These are phyloP conservation scores for Hippocampus zosterae DNA, from an alignment of 2,113 vertebrate species.

Conservation along the genomic window DNA sequence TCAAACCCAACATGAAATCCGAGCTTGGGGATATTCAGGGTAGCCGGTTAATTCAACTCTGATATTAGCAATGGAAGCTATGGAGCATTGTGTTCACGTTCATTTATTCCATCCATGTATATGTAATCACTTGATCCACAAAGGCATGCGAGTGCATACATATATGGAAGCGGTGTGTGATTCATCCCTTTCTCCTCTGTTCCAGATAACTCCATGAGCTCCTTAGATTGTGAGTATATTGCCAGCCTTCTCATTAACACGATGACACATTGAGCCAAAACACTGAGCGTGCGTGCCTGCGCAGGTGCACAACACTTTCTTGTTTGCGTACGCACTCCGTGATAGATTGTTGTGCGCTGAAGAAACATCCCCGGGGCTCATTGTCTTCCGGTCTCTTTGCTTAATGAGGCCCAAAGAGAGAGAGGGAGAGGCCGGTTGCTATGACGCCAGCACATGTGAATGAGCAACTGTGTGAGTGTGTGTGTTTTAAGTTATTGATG, in stretches of 20 bases:
- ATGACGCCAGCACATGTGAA: conserved; percentile 28
- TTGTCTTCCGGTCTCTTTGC: conserved; percentile 36
- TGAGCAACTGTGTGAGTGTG: conserved; percentile 27
- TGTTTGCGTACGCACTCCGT: conserved; percentile 33
- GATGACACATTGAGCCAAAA: conserved; percentile 20
- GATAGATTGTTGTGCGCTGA: conserved; percentile 44
- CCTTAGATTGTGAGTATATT: conserved; percentile 85
- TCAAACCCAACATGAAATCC: neutral
- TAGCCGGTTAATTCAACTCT: neutral
- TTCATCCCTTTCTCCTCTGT: conserved; percentile 37
- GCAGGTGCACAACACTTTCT: conserved; percentile 49
- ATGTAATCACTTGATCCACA: conserved; percentile 2
- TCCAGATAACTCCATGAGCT: conserved; percentile 85
- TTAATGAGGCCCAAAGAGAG: conserved; percentile 65
- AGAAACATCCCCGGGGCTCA: conserved; percentile 19
- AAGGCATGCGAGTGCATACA: neutral
- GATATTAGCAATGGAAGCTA: neutral
- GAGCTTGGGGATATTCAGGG: neutral
- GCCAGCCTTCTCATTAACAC: conserved; percentile 23
- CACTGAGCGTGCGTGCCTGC: conserved; percentile 19
- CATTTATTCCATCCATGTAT: neutral
- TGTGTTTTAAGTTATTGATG: conserved; percentile 42
- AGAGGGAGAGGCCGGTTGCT: conserved; percentile 7
- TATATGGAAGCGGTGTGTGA: neutral
- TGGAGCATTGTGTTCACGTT: neutral